These are phyloP conservation scores for Sclerurus mexicanus DNA, from an alignment of 2,113 vertebrate genomes.

Conservation along the genomic window DNA sequence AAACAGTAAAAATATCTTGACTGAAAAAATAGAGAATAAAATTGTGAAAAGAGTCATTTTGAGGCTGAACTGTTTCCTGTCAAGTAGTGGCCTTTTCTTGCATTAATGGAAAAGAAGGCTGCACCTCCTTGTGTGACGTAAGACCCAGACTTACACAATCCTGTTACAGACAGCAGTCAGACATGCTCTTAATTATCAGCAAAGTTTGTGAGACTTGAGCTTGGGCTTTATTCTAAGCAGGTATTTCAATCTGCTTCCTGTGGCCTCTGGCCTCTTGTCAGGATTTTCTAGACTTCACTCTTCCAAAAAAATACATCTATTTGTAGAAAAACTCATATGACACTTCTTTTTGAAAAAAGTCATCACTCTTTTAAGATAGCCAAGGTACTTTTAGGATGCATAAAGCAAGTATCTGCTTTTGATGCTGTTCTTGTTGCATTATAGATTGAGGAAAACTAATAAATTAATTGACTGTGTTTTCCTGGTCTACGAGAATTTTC, in stretches of 20 bases:
- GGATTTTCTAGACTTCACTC: background rate
- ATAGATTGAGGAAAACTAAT: background rate
- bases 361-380: background rate
- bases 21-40: background rate
- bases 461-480: background rate
- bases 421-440: background rate
- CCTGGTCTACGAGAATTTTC: background rate
- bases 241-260: background rate
- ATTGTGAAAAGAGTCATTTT: background rate
- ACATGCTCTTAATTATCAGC: background rate
- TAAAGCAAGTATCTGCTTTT: background rate
- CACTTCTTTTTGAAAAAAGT: background rate
- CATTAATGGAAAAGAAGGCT: background rate
- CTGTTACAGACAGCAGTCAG: background rate
- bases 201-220: background rate
- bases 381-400: background rate
- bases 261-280: background rate
- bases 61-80: background rate
- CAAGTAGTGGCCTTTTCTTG: background rate
- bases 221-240: background rate
- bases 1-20: background rate
- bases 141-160: background rate
- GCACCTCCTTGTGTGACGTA: background rate
- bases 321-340: background rate
- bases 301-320: background rate